Conservation (phyloP, 2,888 invertebrate genomes). For the Elysia crispata region DNA sequence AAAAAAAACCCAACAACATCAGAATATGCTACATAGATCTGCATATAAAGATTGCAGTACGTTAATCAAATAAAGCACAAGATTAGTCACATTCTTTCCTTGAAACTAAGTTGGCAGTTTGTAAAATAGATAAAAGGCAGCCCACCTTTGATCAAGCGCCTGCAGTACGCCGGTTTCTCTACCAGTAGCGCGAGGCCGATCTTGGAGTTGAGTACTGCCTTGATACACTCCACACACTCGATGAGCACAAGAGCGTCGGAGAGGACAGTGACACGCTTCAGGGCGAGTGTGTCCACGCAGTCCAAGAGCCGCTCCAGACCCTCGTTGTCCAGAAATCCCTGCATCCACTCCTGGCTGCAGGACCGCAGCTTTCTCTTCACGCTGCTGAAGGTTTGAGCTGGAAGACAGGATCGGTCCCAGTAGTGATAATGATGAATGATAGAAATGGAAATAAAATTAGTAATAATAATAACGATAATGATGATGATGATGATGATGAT, state of each 20-base stretch:
- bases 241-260: conserved; percentile 73
- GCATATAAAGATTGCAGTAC: too few relatives aligned
- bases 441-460: too few relatives aligned
- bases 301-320: conserved; percentile 70
- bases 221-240: conserved; percentile 75
- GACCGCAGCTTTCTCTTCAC: conserved; percentile 70
- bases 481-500: too few relatives aligned
- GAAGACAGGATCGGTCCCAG: too few relatives aligned
- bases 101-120: too few relatives aligned
- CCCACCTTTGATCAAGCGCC: conserved; percentile 89
- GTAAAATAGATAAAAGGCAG: not conserved
- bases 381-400: conserved; percentile 63
- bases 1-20: too few relatives aligned
- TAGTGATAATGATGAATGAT: too few relatives aligned
- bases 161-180: conserved; percentile 93
- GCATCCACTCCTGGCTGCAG: conserved; percentile 69
- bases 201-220: conserved; percentile 88
- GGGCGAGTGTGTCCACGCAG: conserved; percentile 70
- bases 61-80: too few relatives aligned
- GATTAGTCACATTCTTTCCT: too few relatives aligned
- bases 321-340: conserved; percentile 71
- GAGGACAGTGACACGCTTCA: conserved; percentile 67
- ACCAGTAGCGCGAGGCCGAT: conserved; percentile 96
- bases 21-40: too few relatives aligned
- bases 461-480: too few relatives aligned